Conservation (phyloP, 2,113 vertebrate species). For the Brevimyrus niger region DNA sequence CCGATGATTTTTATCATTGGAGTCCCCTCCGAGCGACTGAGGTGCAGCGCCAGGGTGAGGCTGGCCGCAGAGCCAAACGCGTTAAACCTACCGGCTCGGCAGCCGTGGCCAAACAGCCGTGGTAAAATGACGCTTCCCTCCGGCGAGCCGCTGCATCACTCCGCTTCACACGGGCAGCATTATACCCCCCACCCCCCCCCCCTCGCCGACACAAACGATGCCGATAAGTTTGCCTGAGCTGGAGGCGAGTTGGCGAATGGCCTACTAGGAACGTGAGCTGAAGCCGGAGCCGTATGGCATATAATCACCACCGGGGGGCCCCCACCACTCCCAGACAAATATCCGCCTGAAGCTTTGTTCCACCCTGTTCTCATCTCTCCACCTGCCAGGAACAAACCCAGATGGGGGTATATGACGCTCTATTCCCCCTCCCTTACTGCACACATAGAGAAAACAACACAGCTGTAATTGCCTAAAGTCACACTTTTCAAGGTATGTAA, state of each 20-base stretch:
- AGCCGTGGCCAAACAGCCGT: background rate
- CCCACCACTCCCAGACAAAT: background rate
- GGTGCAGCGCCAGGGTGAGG: background rate
- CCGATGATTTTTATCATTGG: background rate
- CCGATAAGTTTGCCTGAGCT: background rate
- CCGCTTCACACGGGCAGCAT: background rate
- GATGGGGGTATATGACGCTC: background rate
- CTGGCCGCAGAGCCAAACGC: background rate
- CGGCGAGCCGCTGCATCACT: background rate
- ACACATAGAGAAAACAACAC: background rate
- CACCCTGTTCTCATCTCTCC: background rate
- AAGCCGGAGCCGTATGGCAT: background rate
- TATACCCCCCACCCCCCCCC: background rate
- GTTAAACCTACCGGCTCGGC: background rate
- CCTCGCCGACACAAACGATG: background rate
- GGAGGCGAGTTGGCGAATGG: background rate
- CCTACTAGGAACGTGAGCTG: background rate
- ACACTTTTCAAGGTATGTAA: background rate
- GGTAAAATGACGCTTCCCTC: background rate
- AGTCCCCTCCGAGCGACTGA: background rate
- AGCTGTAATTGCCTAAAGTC: background rate
- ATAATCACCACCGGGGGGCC: background rate
- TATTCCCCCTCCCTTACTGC: constrained; percentile 24
- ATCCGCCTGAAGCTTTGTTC: background rate
- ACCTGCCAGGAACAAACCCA: background rate